A percentile compares a stretch with the other conserved stretches of the same genome.
These are phyloP conservation scores for Tinamus major DNA, from an alignment of 2,797 vertebrate genomes.

Conservation along the genomic window DNA sequence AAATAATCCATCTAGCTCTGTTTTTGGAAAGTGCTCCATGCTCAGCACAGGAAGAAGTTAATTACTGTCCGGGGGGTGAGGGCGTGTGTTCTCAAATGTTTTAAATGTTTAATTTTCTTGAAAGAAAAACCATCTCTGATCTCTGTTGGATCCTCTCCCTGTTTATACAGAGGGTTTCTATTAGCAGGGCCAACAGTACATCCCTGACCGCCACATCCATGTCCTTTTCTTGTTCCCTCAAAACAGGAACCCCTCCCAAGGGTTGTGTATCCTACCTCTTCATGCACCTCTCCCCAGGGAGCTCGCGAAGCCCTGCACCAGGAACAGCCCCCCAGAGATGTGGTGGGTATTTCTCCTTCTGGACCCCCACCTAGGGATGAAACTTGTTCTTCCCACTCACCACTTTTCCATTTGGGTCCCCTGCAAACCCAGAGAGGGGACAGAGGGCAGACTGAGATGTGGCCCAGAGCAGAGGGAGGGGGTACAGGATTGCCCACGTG, in stretches of 20 bases:
- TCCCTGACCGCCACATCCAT: not conserved
- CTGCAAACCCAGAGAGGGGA: not conserved
- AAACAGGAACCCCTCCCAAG: conserved; percentile 69
- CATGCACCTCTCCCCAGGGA: not conserved
- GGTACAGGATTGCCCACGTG: no score
- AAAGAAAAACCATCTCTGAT: conserved; percentile 78
- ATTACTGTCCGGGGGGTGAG: conserved; percentile 76
- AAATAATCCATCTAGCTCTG: conserved; percentile 81
- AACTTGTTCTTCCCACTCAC: not conserved
- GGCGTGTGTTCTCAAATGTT: conserved; percentile 77
- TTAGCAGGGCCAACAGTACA: conserved; percentile 57
- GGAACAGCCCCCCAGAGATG: not conserved
- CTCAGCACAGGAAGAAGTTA: conserved; percentile 83
- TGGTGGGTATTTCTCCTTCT: not conserved
- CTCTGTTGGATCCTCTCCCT: conserved; percentile 73
- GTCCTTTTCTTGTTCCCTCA: conserved; percentile 60
- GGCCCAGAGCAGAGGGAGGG: not conserved
- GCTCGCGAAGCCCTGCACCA: no score
- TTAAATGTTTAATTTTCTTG: conserved; percentile 80
- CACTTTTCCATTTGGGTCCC: not conserved
- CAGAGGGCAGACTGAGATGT: not conserved
- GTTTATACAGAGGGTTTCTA: conserved; percentile 80
- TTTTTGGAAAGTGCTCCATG: conserved; percentile 79
- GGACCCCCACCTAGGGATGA: not conserved
- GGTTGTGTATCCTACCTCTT: conserved; percentile 32